These are phyloP conservation scores for Clunio marinus DNA, from an alignment of 2,888 invertebrate genomes.

Conservation along the genomic window DNA sequence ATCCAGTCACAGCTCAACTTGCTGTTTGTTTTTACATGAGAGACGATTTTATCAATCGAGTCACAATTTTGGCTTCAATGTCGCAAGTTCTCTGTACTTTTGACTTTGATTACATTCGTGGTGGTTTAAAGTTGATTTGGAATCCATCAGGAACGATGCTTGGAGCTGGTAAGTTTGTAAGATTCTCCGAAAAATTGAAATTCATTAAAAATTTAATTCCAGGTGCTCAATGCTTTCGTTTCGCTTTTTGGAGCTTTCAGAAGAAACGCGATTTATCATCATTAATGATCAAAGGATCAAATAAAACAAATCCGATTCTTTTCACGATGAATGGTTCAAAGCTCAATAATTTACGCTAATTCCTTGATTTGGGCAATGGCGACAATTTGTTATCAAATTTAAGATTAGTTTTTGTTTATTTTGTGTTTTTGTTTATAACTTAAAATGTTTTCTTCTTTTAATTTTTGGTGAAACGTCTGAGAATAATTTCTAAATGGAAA, in stretches of 20 bases:
- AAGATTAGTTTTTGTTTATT: too few species aligned
- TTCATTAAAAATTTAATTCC: too few species aligned
- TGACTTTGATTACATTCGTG: conserved; percentile 27
- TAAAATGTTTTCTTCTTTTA: too few species aligned
- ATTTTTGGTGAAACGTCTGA: too few species aligned
- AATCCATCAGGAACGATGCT: conserved; percentile 18
- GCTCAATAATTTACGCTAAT: background rate
- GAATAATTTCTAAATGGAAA: too few species aligned
- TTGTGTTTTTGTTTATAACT: too few species aligned
- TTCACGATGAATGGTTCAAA: conserved; percentile 14
- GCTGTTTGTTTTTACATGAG: conserved; percentile 25
- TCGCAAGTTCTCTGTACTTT: conserved; percentile 19
- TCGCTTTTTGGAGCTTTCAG: background rate
- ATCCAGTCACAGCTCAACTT: conserved; percentile 29
- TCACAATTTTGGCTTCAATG: conserved; percentile 22
- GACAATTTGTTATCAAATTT: too few species aligned
- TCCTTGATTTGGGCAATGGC: too few species aligned
- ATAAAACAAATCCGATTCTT: background rate
- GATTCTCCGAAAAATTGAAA: too few species aligned
- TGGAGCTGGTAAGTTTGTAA: conserved; percentile 23
- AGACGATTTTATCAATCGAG: conserved; percentile 32
- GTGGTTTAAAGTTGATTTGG: conserved; percentile 22
- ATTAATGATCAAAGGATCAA: background rate
- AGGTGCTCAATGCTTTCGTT: background rate
- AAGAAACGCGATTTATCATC: background rate